Conservation (phyloP, 2,113 vertebrate species). For the Rhineura floridana region DNA sequence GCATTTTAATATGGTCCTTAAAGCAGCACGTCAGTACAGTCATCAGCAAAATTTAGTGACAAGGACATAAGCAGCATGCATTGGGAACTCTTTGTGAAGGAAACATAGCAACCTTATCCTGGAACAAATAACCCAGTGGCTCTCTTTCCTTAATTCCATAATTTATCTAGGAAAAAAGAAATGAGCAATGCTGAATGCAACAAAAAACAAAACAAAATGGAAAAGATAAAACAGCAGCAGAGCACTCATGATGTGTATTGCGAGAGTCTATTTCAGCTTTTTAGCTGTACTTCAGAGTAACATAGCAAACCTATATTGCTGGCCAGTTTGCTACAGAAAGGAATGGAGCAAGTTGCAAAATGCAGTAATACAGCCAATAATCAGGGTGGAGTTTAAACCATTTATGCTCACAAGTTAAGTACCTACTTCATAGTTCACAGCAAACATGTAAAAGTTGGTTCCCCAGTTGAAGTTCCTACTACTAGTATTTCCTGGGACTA, state of each 20-base stretch:
- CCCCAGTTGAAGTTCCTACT: not conserved
- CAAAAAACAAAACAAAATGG: conserved; percentile 26
- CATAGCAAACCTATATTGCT: not conserved
- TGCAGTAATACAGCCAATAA: not conserved
- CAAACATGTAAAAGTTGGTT: not conserved
- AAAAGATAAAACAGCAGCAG: not conserved
- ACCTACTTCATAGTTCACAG: not conserved
- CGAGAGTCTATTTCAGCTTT: not conserved
- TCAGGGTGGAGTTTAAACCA: conserved; percentile 15
- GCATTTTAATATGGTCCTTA: conserved; percentile 1
- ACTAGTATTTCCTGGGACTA: not conserved
- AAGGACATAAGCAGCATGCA: conserved; percentile 43
- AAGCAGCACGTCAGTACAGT: conserved; percentile 1
- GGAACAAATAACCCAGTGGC: conserved; percentile 89
- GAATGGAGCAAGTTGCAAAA: not conserved
- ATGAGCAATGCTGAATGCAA: conserved; percentile 45
- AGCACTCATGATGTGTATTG: not conserved
- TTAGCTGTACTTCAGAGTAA: not conserved
- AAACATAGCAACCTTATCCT: conserved; percentile 83
- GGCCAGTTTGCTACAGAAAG: not conserved
- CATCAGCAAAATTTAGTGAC: conserved; percentile 16
- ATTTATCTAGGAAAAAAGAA: conserved; percentile 84
- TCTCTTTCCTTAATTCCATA: conserved; percentile 85
- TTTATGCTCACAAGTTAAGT: not conserved
- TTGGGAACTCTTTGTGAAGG: conserved; percentile 49